phyloP scores from a whole-genome alignment of 2,888 invertebrate species.

The Onthophagus sagittarius region DNA sequence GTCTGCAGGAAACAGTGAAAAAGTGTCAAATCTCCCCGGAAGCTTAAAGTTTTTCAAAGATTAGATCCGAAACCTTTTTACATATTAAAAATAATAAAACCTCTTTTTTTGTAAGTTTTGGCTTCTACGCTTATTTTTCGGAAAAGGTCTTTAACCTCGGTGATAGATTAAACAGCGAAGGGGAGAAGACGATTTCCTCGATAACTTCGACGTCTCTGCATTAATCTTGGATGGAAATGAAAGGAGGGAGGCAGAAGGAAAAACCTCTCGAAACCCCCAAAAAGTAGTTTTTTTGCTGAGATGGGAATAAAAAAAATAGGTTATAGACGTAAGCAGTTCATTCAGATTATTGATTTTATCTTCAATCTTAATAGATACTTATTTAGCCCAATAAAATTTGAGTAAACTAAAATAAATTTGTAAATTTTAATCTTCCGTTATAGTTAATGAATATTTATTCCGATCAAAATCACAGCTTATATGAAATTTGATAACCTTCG shows the following conservation, averaged over 20 bases:
- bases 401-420: no score
- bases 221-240: background rate
- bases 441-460: no score
- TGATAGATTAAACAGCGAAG: background rate
- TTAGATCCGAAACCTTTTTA: no score
- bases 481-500: no score
- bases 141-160: background rate
- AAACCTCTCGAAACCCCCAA: background rate
- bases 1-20: background rate
- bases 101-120: background rate
- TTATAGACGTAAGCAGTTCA: background rate
- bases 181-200: background rate
- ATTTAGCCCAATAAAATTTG: no score
- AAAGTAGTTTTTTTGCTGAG: background rate
- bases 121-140: no score
- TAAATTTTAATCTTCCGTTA: no score
- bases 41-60: background rate
- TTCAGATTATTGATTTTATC: background rate
- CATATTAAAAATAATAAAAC: no score
- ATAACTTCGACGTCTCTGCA: background rate
- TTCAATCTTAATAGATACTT: no score
- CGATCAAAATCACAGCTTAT: no score
- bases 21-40: background rate
- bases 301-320: background rate
- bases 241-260: background rate